A percentile compares a stretch with the other conserved stretches of the same genome.
Conservation (phyloP, 1,140 invertebrate genomes). For the Cardiocondyla obscurior region DNA sequence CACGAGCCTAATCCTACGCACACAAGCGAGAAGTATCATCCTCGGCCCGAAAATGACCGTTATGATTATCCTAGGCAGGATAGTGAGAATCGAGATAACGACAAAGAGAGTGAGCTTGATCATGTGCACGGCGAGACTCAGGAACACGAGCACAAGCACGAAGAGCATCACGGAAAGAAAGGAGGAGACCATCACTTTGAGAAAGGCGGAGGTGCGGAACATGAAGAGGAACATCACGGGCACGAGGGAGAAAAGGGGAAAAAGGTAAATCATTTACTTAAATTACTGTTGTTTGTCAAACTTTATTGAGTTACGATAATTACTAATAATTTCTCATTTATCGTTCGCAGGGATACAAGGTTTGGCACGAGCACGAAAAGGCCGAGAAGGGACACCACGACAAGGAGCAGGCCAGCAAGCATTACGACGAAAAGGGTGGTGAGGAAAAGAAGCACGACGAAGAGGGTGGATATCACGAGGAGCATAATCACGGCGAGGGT, state of each 20-base stretch:
- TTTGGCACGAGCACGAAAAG: constrained; percentile 80
- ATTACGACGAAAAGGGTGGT: constrained; percentile 80
- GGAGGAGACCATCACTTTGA: constrained; percentile 66
- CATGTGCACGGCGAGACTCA: constrained; percentile 38
- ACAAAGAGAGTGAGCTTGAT: not conserved
- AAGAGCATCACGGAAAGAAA: constrained; percentile 33
- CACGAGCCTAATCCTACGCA: constrained; percentile 23
- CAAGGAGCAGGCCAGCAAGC: constrained; percentile 77
- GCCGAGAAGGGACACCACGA: constrained; percentile 82
- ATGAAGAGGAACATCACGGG: constrained; percentile 73
- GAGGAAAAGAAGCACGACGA: constrained; percentile 80
- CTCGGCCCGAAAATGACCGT: not conserved
- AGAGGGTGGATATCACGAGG: constrained; percentile 77
- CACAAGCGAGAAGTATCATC: constrained; percentile 3
- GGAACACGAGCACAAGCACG: constrained; percentile 36
- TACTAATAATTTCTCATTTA: not conserved
- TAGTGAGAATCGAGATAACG: not conserved
- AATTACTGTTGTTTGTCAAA: not conserved
- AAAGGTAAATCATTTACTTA: constrained; percentile 70
- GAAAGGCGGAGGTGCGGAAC: constrained; percentile 74
- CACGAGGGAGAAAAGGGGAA: constrained; percentile 75
- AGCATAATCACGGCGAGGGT: constrained; percentile 76
- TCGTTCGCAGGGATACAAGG: constrained; percentile 76
- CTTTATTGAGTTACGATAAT: not conserved
- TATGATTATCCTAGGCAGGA: not conserved